Conservation (phyloP, 2,888 invertebrate genomes). For the Philhelius pedissequus region DNA sequence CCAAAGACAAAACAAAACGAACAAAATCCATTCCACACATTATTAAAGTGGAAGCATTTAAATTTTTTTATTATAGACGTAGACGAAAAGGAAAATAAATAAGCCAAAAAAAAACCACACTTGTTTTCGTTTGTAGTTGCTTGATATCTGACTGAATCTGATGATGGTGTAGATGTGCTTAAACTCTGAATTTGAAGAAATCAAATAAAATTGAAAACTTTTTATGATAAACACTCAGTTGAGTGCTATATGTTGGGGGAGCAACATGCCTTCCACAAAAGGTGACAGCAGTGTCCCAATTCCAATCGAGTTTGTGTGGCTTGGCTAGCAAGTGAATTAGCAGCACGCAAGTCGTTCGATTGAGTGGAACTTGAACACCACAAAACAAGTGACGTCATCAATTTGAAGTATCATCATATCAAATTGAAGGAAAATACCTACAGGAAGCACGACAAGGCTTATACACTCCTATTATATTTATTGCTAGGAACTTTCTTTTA, state of each 20-base stretch:
- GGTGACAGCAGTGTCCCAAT: not conserved
- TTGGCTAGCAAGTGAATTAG: not conserved
- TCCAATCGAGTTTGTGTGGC: not conserved
- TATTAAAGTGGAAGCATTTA: slow-evolving; percentile 45
- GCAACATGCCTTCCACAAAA: slow-evolving; percentile 59
- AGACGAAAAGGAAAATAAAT: slow-evolving; percentile 10
- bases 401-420: not conserved
- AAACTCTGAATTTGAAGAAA: slow-evolving; percentile 39
- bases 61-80: slow-evolving; percentile 28
- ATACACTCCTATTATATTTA: not conserved
- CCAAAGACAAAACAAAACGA: slow-evolving; percentile 46
- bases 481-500: not conserved
- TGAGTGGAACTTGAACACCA: slow-evolving; percentile 15
- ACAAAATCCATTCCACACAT: slow-evolving; percentile 54
- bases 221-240: slow-evolving; percentile 67
- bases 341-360: slow-evolving; percentile 3
- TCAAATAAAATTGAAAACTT: slow-evolving; percentile 67
- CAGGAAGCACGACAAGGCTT: not conserved
- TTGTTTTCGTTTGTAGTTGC: slow-evolving; percentile 49
- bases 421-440: not conserved
- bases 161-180: slow-evolving; percentile 37
- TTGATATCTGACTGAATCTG: slow-evolving; percentile 58
- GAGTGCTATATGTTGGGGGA: slow-evolving; percentile 61
- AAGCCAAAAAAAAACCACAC: slow-evolving; percentile 20
- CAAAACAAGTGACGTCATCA: slow-evolving; percentile 19